A percentile compares a stretch with the other conserved stretches of the same genome.
Evolutionary conservation across 2,113 vertebrate species (phyloP).

Genomic region (Pangasianodon hypophthalmus): DNA sequence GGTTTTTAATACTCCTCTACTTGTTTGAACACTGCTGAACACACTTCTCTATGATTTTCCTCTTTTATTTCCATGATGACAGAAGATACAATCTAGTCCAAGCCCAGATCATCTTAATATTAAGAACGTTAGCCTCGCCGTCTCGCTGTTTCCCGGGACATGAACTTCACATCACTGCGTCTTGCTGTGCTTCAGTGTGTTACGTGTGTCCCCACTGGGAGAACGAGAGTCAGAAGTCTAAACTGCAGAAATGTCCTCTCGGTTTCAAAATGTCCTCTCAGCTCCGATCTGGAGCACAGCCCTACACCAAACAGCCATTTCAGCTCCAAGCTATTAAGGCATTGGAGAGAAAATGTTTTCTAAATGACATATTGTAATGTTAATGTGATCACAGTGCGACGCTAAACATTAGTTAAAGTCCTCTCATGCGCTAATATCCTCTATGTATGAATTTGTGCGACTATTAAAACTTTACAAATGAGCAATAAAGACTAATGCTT

Average conservation of each 20-base stretch:
- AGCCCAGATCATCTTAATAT: not conserved
- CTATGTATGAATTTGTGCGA: not conserved
- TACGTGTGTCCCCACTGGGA: not conserved
- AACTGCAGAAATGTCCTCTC: not conserved
- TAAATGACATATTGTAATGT: slow-evolving; percentile 8
- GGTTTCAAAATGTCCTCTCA: not conserved
- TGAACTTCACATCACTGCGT: not conserved
- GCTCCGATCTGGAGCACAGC: slow-evolving; percentile 2
- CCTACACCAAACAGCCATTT: not conserved
- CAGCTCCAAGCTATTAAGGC: not conserved
- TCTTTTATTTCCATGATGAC: not conserved
- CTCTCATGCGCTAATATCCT: not conserved
- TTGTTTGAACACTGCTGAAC: slow-evolving; percentile 1
- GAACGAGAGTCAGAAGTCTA: not conserved
- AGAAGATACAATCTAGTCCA: not conserved
- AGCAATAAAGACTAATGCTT: slow-evolving; percentile 16
- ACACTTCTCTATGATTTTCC: not conserved
- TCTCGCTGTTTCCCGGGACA: not conserved
- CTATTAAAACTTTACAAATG: slow-evolving; percentile 24
- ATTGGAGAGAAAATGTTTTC: slow-evolving; percentile 1
- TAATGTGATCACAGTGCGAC: slow-evolving; percentile 9
- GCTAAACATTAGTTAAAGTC: slow-evolving; percentile 4
- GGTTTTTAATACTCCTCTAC: not conserved
- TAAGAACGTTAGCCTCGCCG: not conserved
- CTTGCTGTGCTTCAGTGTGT: not conserved